Evolutionary conservation across 2,888 invertebrate genomes (phyloP).

Genomic region (Melanostoma mellinum): DNA sequence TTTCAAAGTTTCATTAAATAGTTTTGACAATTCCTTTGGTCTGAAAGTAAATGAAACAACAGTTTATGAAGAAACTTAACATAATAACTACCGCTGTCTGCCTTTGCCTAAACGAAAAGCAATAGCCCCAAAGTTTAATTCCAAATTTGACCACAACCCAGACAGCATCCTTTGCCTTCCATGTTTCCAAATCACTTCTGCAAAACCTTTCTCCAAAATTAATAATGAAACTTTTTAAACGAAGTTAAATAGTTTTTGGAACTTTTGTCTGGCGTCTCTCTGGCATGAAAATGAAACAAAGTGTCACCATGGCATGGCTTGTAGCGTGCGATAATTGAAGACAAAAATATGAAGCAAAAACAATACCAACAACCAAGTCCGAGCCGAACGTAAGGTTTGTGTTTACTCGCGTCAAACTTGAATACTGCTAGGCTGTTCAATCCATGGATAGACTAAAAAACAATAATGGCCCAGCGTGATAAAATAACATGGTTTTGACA

Average conservation of each 20-base stretch:
- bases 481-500: slow-evolving; percentile 44
- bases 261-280: slow-evolving; percentile 49
- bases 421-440: slow-evolving; percentile 4
- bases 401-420: slow-evolving; percentile 30
- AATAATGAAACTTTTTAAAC: slow-evolving; percentile 67
- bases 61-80: slow-evolving; percentile 22
- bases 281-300: slow-evolving; percentile 29
- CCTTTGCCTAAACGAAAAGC: slow-evolving; percentile 8
- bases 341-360: slow-evolving; percentile 23
- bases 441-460: background rate
- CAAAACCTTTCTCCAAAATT: slow-evolving; percentile 53
- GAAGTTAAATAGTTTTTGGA: slow-evolving; percentile 66
- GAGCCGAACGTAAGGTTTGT: background rate
- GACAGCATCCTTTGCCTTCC: slow-evolving; percentile 31
- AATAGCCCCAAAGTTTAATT: slow-evolving; percentile 24
- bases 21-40: background rate
- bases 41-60: slow-evolving; percentile 30
- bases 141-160: slow-evolving; percentile 53
- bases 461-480: slow-evolving; percentile 44
- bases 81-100: slow-evolving; percentile 6
- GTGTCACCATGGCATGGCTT: slow-evolving; percentile 18
- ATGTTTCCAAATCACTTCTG: background rate
- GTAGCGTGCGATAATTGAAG: background rate
- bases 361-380: background rate
- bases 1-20: background rate